Evolutionary conservation across 2,888 invertebrate genomes (phyloP), one percentile per base, ranked within the genome.

Genomic region (Esperia sulphurella): DNA sequence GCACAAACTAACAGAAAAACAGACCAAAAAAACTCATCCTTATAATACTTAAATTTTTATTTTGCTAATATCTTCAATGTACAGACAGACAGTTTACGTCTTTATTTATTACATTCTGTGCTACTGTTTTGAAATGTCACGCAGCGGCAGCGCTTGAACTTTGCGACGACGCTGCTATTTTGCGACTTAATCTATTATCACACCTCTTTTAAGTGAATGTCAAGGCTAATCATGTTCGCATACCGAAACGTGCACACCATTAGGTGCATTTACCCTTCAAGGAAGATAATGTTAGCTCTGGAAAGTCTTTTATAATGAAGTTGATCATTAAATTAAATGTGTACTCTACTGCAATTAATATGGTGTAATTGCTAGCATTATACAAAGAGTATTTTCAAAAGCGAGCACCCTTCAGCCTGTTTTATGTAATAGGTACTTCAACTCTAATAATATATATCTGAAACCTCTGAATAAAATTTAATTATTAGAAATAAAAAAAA

Each of bases 71-170:
- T n/a, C n/a, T n/a, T n/a, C n/a, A n/a, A n/a, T n/a, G n/a, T n/a
- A n/a, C n/a, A n/a, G n/a, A n/a, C n/a, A n/a, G n/a, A n/a, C n/a
- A n/a, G n/a, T n/a, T n/a, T n/a, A n/a, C n/a, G n/a, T n/a, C n/a
- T n/a, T n/a, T n/a, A n/a, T n/a, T n/a, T n/a, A n/a, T n/a, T n/a
- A n/a, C n/a, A n/a, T n/a, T n/a, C n/a, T n/a, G n/a, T n/a, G n/a
- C n/a, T n/a, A n/a, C n/a, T n/a, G n/a, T n/a, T 29, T 10, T 33
- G 47, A 69, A 74, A 74, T 73, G 72, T 54, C 71, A 70, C 8
- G 31, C 10, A 8, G 10, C 31, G 31, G 31, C 44, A 31, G 49
- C 55, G 55, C 54, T 58, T 65, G 65, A 68, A 68, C 68, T 65
- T 68, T 63, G 31, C 49, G 53, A 54, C 5, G 21, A 46, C 39